Conservation (phyloP, 2,888 invertebrate genomes). For the Leptarthrus brevirostris region DNA sequence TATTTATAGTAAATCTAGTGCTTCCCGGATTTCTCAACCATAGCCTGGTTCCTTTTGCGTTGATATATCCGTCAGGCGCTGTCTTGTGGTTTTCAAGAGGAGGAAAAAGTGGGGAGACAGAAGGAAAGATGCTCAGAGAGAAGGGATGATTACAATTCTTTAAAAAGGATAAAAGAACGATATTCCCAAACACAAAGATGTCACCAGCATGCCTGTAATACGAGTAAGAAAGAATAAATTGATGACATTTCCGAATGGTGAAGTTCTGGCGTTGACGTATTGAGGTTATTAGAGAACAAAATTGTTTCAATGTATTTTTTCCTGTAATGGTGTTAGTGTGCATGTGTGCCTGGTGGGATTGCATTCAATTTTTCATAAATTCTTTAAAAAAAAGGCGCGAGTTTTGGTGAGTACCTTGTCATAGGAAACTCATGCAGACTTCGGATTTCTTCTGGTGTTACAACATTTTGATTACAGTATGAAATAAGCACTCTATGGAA, state of each 20-base stretch:
- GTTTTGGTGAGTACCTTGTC: too few relatives aligned
- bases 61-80: constrained; percentile 29
- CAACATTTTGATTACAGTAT: too few relatives aligned
- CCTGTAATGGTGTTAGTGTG: too few relatives aligned
- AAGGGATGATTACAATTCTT: constrained; percentile 14
- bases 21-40: not conserved
- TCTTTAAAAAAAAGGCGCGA: too few relatives aligned
- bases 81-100: constrained; percentile 19
- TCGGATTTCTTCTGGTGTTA: too few relatives aligned
- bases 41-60: not conserved
- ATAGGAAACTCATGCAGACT: too few relatives aligned
- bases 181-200: constrained; percentile 17
- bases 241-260: constrained; percentile 17
- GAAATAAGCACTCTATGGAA: too few relatives aligned
- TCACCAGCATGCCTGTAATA: constrained; percentile 34
- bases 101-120: too few relatives aligned
- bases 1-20: constrained; percentile 35
- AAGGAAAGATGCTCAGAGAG: not conserved
- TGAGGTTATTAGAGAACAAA: constrained; percentile 10
- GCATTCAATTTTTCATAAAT: too few relatives aligned
- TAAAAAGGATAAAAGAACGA: constrained; percentile 10
- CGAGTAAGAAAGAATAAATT: constrained; percentile 24
- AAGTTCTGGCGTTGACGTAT: constrained; percentile 37
- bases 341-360: too few relatives aligned
- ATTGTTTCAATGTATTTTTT: too few relatives aligned